Evolutionary conservation across 2,888 invertebrate genomes (phyloP).

Genomic region (Andrena praecox): DNA sequence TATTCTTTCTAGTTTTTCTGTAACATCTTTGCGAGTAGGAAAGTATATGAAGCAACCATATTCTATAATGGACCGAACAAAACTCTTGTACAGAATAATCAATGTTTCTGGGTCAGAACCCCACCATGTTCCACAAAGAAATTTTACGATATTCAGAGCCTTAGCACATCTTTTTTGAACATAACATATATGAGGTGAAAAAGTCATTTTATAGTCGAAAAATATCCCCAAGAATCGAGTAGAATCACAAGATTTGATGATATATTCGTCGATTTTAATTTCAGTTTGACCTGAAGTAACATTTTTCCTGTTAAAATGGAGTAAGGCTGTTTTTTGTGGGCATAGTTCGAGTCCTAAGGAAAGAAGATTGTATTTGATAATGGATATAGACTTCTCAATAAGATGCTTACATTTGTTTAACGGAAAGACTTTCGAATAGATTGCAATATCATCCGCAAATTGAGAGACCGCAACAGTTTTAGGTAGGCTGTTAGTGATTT

Average conservation of each 20-base stretch:
- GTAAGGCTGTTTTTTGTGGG: slow-evolving; percentile 8
- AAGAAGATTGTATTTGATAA: neutral
- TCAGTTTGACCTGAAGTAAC: neutral
- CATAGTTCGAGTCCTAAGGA: slow-evolving; percentile 10
- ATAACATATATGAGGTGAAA: neutral
- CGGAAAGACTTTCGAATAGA: neutral
- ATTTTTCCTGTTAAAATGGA: slow-evolving; percentile 26
- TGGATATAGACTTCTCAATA: neutral
- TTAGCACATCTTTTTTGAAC: neutral
- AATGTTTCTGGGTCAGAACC: neutral
- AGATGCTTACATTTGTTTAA: neutral
- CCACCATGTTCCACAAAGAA: slow-evolving; percentile 1
- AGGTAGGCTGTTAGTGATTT: slow-evolving; percentile 3
- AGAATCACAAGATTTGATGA: neutral
- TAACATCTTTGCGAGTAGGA: neutral
- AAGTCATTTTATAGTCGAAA: neutral
- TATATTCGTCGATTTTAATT: neutral
- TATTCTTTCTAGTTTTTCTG: neutral
- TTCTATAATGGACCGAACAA: slow-evolving; percentile 4
- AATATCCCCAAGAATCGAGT: slow-evolving; percentile 3
- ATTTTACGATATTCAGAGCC: slow-evolving; percentile 1
- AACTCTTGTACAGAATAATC: neutral
- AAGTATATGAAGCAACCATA: neutral
- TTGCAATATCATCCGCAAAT: slow-evolving; percentile 27
- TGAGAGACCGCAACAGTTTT: neutral